These are phyloP conservation scores for Cydia pomonella DNA, from an alignment of 1,140 invertebrate genomes.

Conservation along the genomic window DNA sequence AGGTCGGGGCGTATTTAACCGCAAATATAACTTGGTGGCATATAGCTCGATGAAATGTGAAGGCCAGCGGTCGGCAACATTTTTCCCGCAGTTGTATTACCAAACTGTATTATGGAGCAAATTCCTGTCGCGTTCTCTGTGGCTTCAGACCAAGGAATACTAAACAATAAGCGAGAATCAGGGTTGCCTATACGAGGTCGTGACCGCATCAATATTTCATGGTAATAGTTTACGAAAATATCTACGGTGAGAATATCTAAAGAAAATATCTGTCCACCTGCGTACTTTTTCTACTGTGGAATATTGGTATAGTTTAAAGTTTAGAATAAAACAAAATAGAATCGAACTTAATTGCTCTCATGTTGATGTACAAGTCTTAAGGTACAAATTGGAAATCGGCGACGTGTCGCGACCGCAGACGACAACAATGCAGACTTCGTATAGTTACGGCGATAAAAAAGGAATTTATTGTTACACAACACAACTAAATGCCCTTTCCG, in stretches of 20 bases:
- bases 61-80: constrained; percentile 28
- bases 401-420: too few species aligned
- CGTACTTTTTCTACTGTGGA: too few species aligned
- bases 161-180: constrained; percentile 14
- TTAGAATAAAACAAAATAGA: too few species aligned
- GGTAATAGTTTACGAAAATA: neutral
- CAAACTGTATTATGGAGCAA: neutral
- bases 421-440: too few species aligned
- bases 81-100: neutral
- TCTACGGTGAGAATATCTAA: neutral
- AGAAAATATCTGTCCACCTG: neutral
- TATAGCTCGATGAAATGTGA: constrained; percentile 25
- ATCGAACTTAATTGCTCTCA: too few species aligned
- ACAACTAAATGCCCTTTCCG: too few species aligned
- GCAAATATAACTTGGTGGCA: constrained; percentile 17
- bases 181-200: neutral
- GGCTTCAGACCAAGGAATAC: constrained; percentile 16
- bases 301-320: too few species aligned
- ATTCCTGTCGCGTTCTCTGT: neutral
- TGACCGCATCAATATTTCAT: constrained; percentile 11
- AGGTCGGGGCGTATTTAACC: neutral
- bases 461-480: too few species aligned
- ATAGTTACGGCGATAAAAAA: too few species aligned
- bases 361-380: too few species aligned
- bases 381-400: too few species aligned